These are phyloP conservation scores for Tricholauxania praeusta DNA, from an alignment of 2,888 invertebrate genomes.

Conservation along the genomic window DNA sequence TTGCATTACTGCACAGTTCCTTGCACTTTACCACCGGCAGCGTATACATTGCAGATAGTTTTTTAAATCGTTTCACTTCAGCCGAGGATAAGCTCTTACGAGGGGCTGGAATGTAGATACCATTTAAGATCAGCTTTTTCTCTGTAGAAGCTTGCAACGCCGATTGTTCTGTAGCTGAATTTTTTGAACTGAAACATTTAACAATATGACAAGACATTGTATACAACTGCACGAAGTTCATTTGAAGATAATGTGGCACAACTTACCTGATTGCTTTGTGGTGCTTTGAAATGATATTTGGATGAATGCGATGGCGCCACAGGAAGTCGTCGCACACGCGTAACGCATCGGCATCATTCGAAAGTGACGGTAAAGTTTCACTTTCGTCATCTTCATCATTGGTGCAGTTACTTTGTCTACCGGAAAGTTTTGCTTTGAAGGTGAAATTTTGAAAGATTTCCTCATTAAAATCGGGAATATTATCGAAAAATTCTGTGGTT, in stretches of 20 bases:
- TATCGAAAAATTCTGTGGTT: slow-evolving; percentile 62
- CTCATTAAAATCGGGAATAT: slow-evolving; percentile 61
- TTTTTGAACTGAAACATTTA: slow-evolving; percentile 45
- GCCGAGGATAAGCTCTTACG: slow-evolving; percentile 32
- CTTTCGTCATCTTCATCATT: neutral
- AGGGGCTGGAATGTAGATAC: slow-evolving; percentile 1
- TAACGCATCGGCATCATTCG: slow-evolving; percentile 57
- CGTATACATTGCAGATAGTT: slow-evolving; percentile 65
- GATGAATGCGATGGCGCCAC: slow-evolving; percentile 75
- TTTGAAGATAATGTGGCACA: slow-evolving; percentile 29
- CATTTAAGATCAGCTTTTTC: slow-evolving; percentile 1
- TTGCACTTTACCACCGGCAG: slow-evolving; percentile 58
- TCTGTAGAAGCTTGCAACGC: slow-evolving; percentile 28
- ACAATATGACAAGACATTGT: too few species aligned
- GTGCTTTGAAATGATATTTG: slow-evolving; percentile 82
- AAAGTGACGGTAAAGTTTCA: slow-evolving; percentile 37
- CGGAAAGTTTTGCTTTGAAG: slow-evolving; percentile 35
- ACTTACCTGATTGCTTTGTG: slow-evolving; percentile 70
- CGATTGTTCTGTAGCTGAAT: slow-evolving; percentile 43
- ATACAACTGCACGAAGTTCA: too few species aligned
- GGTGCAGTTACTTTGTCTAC: slow-evolving; percentile 26
- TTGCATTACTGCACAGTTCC: slow-evolving; percentile 44
- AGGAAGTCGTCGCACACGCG: slow-evolving; percentile 75
- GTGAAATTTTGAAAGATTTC: slow-evolving; percentile 53
- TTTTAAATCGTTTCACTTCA: slow-evolving; percentile 59